Base-by-base conservation (phyloP, 2,113 vertebrate genomes). In the Zosterops pallidus region DNA sequence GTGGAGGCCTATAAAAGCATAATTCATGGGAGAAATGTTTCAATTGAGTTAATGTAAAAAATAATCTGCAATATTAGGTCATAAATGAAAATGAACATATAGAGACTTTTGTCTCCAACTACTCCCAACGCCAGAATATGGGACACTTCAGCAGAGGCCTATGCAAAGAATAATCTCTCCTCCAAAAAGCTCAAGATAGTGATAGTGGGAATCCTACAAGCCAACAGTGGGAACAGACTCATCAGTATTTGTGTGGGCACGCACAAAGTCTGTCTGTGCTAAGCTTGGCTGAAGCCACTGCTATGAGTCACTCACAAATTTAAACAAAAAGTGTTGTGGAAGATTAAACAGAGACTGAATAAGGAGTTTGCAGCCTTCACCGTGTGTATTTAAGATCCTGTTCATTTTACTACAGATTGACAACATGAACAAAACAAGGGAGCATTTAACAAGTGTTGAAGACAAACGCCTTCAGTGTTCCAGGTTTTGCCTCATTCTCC, bases 341-440 rank as follows among this genome's bases (percentile, higher is more conserved):
- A 96, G 56, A 86, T 96, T 96, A 96, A 96, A 94, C 90, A 79
- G 91, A 96, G 79, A 21, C 47, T 77, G 83, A 69, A 74, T 69
- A 70, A 94, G 78, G 92, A 94, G 56, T 80, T 94, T 0, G 2
- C 25, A 64, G 79, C 26, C 49, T 52, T 88, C 77, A 41, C 68
- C 37, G 3, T 92, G 65, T 95, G 64, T 92, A n/a, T 89, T 86
- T 84, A 49, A 91, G 44, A n/a, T 81, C 71, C 52, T 72, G 78
- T 87, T 89, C 55, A 86, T 95, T 94, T 95, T 91, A 55, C 83
- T 93, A 82, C 77, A 94, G 80, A 67, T 71, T 87, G 65, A 71
- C 31, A 79, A 90, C 75, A 18, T 39, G 76, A 90, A 26, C 31
- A 52, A 53, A 95, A 78, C 63, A 90, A 90, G 37, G 44, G 53